phyloP scores from a whole-genome alignment of 1,140 invertebrate species.

The Penaeus japonicus region DNA sequence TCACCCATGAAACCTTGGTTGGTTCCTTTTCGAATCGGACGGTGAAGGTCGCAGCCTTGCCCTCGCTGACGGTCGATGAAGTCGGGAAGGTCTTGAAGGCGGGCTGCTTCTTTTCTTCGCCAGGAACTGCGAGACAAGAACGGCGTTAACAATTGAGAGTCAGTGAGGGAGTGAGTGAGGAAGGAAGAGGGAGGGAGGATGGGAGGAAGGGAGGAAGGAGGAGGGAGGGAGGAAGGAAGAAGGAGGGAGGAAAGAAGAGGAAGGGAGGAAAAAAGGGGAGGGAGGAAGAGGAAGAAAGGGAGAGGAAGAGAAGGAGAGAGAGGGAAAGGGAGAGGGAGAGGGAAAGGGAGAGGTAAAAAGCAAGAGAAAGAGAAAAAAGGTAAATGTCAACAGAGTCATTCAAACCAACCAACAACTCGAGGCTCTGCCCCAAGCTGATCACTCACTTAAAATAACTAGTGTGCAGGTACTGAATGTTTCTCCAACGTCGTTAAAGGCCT shows the following conservation, averaged over 20 bases:
- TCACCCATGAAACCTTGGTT: conserved; percentile 81
- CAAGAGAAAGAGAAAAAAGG: no score
- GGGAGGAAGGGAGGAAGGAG: no score
- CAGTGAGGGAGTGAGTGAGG: background rate
- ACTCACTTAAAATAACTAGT: conserved; percentile 77
- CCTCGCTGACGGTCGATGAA: conserved; percentile 84
- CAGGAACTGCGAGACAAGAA: conserved; percentile 73
- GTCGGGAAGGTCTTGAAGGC: conserved; percentile 88
- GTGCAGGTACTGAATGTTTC: conserved; percentile 92
- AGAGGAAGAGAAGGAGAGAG: no score
- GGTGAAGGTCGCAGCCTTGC: conserved; percentile 80
- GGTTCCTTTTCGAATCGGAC: conserved; percentile 79
- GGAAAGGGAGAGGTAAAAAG: no score
- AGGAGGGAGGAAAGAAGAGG: no score
- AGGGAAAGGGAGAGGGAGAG: no score
- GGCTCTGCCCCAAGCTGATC: background rate
- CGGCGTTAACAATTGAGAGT: background rate
- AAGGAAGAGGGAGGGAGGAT: no score
- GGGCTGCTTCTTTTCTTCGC: conserved; percentile 83
- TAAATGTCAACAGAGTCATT: no score
- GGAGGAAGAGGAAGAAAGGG: no score
- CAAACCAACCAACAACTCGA: background rate
- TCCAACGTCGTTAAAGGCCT: conserved; percentile 93
- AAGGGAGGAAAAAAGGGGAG: no score
- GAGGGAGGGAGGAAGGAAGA: no score